Base-by-base conservation (phyloP, 2,797 vertebrate species). In the Synanceia verrucosa region DNA sequence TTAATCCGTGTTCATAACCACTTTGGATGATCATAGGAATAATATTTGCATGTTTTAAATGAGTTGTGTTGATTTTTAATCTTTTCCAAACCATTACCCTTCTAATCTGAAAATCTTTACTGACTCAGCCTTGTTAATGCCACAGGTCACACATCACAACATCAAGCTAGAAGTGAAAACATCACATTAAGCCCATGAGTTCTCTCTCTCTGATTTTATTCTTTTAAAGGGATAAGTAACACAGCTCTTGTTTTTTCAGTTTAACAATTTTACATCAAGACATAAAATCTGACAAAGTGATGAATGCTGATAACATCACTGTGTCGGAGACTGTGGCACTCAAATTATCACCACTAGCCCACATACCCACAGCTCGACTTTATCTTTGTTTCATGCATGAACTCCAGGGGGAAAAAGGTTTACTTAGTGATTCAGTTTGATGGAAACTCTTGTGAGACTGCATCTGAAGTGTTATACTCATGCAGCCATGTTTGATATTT, bases 1-100 rank as follows among this genome's bases (percentile, higher is more conserved):
- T 61, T 59, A 79, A 72, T 84, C 60, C 68, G 59, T 47, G 74
- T 80, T 74, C 62, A 63, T 73, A 78, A 74, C 64, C 50, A 57
- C 51, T 65, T 65, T 51, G 24, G 16, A 68, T 68, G 47, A 77
- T 76, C 24, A 52, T 39, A 69, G 73, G 56, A 78, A 84, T 77
- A 81, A 84, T 77, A 79, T 87, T 78, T 84, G 69, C 75, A 71
- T 76, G 57, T 55, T 84, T 78, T 71, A 65, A 73, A 76, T 44
- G 56, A 66, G 48, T 67, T 62, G 43, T 68, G 41, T 67, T 73
- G 3, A 64, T 70, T 82, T 81, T 72, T 76, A 75, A 86, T 91
- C 64, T 14, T 64, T 81, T 87, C 73, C 69, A 56, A 85, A 51
- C 62, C 70, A 69, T 81, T 79, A 81, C 48, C 33, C 61, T 69